Conservation (phyloP, 2,113 vertebrate genomes). For the Platycercus adscitus region DNA sequence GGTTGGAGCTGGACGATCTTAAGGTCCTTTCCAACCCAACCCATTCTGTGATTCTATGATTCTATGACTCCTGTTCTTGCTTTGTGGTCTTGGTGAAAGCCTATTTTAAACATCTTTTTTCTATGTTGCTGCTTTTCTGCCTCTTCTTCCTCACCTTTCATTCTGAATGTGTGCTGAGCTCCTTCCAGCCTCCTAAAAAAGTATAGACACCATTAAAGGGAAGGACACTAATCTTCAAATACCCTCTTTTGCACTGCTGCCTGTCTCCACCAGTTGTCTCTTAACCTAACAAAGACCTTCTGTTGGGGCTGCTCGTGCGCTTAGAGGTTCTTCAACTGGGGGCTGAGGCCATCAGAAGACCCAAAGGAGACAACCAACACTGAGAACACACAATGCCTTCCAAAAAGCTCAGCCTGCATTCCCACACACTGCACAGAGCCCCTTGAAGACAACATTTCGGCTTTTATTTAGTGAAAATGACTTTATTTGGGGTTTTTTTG, state of each 20-base stretch:
- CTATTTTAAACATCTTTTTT: background rate
- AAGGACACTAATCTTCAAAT: background rate
- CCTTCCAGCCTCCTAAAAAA: background rate
- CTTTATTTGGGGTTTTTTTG: background rate
- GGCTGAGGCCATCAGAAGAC: background rate
- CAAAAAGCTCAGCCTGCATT: background rate
- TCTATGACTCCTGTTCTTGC: background rate
- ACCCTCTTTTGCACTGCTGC: background rate
- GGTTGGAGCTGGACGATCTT: too few relatives aligned
- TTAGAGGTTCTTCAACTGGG: background rate
- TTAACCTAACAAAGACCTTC: background rate
- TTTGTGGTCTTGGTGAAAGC: background rate
- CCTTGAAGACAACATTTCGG: background rate
- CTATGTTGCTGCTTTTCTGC: background rate
- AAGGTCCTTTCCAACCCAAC: too few relatives aligned
- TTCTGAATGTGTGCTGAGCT: background rate
- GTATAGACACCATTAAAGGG: fast-evolving
- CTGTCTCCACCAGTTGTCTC: background rate
- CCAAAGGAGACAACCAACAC: background rate
- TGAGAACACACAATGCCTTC: background rate
- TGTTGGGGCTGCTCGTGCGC: background rate
- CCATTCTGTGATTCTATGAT: too few relatives aligned
- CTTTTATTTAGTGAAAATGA: background rate
- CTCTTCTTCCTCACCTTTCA: background rate
- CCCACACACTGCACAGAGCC: background rate